phyloP scores from a whole-genome alignment of 2,888 invertebrate species.

The Athripsodes cinereus region DNA sequence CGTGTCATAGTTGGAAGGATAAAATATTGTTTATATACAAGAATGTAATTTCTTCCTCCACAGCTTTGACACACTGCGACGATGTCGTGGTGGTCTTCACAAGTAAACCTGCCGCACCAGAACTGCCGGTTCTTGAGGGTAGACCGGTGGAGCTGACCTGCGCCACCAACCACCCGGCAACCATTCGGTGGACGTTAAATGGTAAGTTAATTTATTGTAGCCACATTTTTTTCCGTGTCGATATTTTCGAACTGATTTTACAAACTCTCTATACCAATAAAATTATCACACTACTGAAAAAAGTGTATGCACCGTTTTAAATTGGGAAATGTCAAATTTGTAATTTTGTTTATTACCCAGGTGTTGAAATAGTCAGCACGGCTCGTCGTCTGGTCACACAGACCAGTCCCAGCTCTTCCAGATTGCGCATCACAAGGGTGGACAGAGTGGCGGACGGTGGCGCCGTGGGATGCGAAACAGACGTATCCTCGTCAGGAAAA shows the following conservation, averaged over 20 bases:
- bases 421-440: constrained; percentile 51
- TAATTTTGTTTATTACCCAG: background rate
- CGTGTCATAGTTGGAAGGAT: too few relatives aligned
- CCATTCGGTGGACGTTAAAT: constrained; percentile 8
- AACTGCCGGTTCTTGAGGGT: constrained; percentile 7
- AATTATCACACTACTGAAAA: too few relatives aligned
- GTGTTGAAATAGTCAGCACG: background rate
- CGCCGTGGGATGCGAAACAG: constrained; percentile 51
- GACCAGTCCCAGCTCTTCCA: constrained; percentile 30
- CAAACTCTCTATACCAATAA: too few relatives aligned
- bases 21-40: too few relatives aligned
- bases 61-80: background rate
- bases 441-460: constrained; percentile 51
- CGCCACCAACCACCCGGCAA: constrained; percentile 3
- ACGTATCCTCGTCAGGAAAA: background rate
- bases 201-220: background rate
- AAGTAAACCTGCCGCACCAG: background rate
- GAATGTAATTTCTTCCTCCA: too few relatives aligned
- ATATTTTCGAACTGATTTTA: too few relatives aligned
- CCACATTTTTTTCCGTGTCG: too few relatives aligned
- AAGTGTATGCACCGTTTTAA: too few relatives aligned
- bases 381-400: constrained; percentile 3
- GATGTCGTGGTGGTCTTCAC: background rate
- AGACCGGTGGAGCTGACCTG: constrained; percentile 11
- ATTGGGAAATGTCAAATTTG: too few relatives aligned